phyloP scores from a whole-genome alignment of 2,888 invertebrate species.

The Cephonodes hylas region DNA sequence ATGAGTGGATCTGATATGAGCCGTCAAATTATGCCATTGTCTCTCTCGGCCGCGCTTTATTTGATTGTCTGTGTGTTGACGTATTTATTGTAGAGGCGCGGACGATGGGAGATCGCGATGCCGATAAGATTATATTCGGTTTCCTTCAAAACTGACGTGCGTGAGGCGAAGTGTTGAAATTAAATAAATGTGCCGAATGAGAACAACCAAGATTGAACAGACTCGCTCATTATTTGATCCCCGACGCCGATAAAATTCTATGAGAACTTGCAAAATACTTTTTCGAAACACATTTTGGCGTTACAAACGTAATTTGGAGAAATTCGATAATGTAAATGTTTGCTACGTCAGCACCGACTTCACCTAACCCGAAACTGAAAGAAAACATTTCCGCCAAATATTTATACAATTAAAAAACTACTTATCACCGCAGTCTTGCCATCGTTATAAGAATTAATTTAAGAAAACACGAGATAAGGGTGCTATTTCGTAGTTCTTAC shows the following conservation, averaged over 20 bases:
- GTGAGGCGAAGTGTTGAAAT: slow-evolving; percentile 11
- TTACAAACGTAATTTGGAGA: not conserved
- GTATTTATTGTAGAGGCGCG: slow-evolving; percentile 69
- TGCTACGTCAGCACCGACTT: not conserved
- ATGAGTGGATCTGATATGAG: slow-evolving; percentile 46
- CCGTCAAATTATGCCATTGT: slow-evolving; percentile 74
- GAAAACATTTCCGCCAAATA: not conserved
- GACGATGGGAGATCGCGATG: slow-evolving; percentile 50
- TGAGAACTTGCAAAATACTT: not conserved
- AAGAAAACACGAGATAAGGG: too few relatives aligned
- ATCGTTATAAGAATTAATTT: too few relatives aligned
- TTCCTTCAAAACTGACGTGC: slow-evolving; percentile 17
- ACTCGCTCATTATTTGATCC: not conserved
- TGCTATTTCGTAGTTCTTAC: too few relatives aligned
- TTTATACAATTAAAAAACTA: not conserved
- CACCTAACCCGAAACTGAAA: not conserved
- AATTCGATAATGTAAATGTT: not conserved
- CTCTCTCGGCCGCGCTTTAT: slow-evolving; percentile 56
- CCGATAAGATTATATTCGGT: slow-evolving; percentile 63
- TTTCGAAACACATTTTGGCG: not conserved
- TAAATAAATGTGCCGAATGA: slow-evolving; percentile 8
- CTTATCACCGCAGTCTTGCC: too few relatives aligned
- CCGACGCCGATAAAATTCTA: not conserved
- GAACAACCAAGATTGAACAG: not conserved
- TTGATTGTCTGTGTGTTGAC: slow-evolving; percentile 57